Conservation (phyloP, 2,113 vertebrate species). For the Psammodynastes pulverulentus region DNA sequence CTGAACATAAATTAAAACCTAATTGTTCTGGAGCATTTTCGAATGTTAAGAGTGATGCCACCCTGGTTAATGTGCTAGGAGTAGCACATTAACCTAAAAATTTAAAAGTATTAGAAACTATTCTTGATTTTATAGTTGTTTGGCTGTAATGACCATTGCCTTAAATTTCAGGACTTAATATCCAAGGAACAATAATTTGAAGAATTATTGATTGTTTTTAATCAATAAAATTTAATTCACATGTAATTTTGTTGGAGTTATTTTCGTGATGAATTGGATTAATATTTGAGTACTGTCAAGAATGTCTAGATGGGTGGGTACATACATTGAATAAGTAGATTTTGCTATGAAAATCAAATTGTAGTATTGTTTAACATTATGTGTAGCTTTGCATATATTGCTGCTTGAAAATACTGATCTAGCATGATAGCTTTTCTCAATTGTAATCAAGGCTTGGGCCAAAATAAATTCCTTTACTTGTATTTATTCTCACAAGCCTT, state of each 20-base stretch:
- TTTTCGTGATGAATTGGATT: neutral
- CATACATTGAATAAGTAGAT: neutral
- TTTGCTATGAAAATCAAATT: neutral
- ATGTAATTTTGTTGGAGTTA: neutral
- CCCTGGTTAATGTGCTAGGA: neutral
- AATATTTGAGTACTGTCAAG: neutral
- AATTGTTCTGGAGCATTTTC: neutral
- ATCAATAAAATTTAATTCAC: neutral
- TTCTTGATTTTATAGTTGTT: neutral
- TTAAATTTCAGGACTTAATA: neutral
- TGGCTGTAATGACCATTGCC: neutral
- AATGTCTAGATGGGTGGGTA: neutral
- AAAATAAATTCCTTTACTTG: constrained; percentile 1
- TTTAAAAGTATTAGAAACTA: neutral
- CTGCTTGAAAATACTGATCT: neutral
- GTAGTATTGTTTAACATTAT: neutral
- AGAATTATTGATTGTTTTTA: no score
- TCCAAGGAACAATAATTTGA: neutral
- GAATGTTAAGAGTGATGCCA: neutral
- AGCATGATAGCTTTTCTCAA: neutral
- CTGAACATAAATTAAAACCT: neutral
- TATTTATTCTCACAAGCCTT: neutral
- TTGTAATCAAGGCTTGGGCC: neutral
- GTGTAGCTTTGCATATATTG: neutral
- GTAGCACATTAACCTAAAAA: neutral